Evolutionary conservation across 2,888 invertebrate species (phyloP).

Genomic region (Glaucopsyche alexis): DNA sequence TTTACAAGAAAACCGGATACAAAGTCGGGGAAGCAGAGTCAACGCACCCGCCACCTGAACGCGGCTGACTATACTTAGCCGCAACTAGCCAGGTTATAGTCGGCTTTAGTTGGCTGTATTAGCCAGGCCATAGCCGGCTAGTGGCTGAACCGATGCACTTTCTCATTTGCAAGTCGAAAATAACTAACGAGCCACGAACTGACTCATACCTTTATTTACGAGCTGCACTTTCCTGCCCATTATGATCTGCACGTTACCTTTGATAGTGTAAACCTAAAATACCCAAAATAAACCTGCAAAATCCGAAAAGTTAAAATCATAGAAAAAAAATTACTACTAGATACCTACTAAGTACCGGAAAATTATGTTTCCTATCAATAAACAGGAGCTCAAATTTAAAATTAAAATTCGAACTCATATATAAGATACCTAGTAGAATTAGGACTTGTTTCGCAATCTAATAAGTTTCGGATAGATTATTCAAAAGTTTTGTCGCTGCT

Average conservation of each 20-base stretch:
- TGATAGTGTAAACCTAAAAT: neutral
- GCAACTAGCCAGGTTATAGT: neutral
- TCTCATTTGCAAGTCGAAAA: slow-evolving; percentile 73
- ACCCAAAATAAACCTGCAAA: neutral
- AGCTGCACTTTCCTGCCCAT: slow-evolving; percentile 46
- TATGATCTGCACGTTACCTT: slow-evolving; percentile 28
- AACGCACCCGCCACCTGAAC: slow-evolving; percentile 32
- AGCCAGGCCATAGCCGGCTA: slow-evolving; percentile 30
- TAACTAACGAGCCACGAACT: slow-evolving; percentile 49
- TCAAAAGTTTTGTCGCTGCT: too few relatives aligned
- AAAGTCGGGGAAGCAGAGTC: slow-evolving; percentile 36
- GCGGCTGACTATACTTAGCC: slow-evolving; percentile 8
- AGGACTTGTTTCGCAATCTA: too few relatives aligned
- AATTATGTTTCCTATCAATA: too few relatives aligned
- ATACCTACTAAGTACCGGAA: too few relatives aligned
- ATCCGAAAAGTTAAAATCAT: too few relatives aligned
- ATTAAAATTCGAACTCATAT: too few relatives aligned
- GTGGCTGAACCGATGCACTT: slow-evolving; percentile 59
- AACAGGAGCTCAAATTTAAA: too few relatives aligned
- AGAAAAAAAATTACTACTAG: too few relatives aligned
- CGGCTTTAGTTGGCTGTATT: neutral
- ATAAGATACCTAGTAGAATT: too few relatives aligned
- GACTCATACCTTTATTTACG: slow-evolving; percentile 72
- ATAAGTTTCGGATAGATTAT: too few relatives aligned
- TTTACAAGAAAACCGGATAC: slow-evolving; percentile 41